These are phyloP conservation scores for Tetramorium parvispinum DNA, from an alignment of 1,140 invertebrate species.

Conservation along the genomic window DNA sequence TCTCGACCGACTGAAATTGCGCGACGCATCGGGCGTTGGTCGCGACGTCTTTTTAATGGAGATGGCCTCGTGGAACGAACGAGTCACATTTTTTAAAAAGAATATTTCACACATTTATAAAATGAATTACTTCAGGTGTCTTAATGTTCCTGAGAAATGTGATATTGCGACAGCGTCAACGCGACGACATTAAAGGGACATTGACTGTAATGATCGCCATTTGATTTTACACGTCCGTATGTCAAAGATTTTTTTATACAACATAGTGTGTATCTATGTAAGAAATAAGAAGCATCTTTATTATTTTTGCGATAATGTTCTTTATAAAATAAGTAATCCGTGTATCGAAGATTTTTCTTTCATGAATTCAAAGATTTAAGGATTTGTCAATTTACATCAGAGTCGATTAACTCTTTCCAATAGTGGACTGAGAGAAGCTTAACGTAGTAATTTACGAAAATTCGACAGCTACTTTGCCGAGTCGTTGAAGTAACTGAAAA, in stretches of 20 bases:
- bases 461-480: neutral
- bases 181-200: neutral
- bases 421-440: neutral
- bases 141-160: neutral
- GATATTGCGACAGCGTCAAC: neutral
- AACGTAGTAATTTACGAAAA: neutral
- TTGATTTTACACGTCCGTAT: neutral
- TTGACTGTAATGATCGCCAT: neutral
- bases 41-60: slow-evolving; percentile 6
- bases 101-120: no score
- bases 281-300: neutral
- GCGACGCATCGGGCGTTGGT: neutral
- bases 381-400: neutral
- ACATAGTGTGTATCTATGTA: neutral
- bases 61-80: neutral
- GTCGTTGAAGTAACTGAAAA: neutral
- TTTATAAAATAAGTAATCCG: neutral
- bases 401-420: neutral
- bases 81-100: neutral
- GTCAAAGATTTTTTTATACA: neutral
- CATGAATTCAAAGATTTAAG: neutral
- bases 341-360: neutral
- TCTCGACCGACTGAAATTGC: slow-evolving; percentile 14
- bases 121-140: neutral
- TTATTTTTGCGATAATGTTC: neutral